phyloP scores from a whole-genome alignment of 53 echinoderm and acorn worm species.

The Echinarachnius parma region DNA sequence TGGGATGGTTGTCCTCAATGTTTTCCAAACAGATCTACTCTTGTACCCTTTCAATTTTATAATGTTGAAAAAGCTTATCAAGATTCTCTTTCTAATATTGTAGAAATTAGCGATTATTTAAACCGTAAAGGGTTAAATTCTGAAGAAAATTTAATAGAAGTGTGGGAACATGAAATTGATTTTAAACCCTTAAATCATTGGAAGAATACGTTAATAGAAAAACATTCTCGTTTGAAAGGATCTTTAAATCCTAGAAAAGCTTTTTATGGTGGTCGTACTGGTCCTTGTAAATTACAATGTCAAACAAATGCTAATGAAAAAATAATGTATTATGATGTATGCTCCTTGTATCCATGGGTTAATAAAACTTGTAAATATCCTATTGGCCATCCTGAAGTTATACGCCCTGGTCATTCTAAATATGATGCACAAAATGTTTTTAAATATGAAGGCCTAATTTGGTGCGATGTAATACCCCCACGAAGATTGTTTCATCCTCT shows the following conservation, averaged over 20 bases:
- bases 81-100: background rate
- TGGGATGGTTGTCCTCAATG: conserved; percentile 2
- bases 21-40: background rate
- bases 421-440: background rate
- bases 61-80: background rate
- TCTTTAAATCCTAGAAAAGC: background rate
- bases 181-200: background rate
- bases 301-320: background rate
- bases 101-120: background rate
- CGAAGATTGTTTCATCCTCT: background rate
- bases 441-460: background rate
- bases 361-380: conserved; percentile 1
- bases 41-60: background rate
- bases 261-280: background rate
- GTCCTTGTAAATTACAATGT: background rate
- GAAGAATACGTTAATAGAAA: background rate
- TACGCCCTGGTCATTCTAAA: background rate
- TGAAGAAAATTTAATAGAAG: background rate
- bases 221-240: background rate
- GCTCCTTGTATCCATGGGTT: background rate
- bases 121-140: background rate
- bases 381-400: background rate
- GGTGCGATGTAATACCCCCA: background rate
- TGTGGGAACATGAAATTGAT: background rate
- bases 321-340: background rate